Conservation (phyloP, 2,113 vertebrate genomes). For the Cyprinodon brontotheroides region DNA sequence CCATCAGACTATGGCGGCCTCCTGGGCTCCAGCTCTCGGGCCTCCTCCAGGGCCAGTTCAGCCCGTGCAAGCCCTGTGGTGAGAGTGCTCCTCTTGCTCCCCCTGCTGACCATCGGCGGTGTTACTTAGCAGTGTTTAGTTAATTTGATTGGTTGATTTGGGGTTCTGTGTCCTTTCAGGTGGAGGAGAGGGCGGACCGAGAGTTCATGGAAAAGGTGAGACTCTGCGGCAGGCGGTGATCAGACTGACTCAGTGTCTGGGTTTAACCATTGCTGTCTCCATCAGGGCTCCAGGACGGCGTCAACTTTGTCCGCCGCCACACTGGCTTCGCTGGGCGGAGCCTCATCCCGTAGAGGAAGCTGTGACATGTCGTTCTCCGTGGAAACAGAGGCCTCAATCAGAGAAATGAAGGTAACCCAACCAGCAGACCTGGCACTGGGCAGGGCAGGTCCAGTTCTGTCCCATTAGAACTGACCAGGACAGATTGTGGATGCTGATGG, state of each 20-base stretch:
- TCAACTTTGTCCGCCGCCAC: conserved; percentile 90
- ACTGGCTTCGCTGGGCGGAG: conserved; percentile 88
- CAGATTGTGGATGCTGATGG: not conserved
- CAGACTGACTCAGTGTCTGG: too few relatives aligned
- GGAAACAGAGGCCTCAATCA: conserved; percentile 91
- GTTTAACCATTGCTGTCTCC: not conserved
- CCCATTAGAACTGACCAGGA: not conserved
- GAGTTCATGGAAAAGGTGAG: conserved; percentile 86
- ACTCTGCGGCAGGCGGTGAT: too few relatives aligned
- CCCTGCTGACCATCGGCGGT: not conserved
- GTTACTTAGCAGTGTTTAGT: not conserved
- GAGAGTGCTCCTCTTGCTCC: conserved; percentile 71
- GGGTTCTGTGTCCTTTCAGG: conserved; percentile 49
- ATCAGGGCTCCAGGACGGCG: conserved; percentile 84
- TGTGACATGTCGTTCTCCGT: conserved; percentile 90
- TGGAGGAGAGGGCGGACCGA: conserved; percentile 83
- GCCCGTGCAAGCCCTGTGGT: conserved; percentile 97
- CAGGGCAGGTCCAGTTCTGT: not conserved
- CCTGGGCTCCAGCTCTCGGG: conserved; percentile 87
- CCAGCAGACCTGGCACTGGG: not conserved
- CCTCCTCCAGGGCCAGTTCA: conserved; percentile 93
- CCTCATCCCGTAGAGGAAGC: conserved; percentile 89
- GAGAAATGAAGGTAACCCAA: conserved; percentile 89
- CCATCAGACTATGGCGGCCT: conserved; percentile 88
- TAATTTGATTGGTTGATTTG: not conserved